Evolutionary conservation across 2,113 vertebrate genomes (phyloP), one percentile per base, ranked within the genome.

Genomic region (Excalfactoria chinensis): DNA sequence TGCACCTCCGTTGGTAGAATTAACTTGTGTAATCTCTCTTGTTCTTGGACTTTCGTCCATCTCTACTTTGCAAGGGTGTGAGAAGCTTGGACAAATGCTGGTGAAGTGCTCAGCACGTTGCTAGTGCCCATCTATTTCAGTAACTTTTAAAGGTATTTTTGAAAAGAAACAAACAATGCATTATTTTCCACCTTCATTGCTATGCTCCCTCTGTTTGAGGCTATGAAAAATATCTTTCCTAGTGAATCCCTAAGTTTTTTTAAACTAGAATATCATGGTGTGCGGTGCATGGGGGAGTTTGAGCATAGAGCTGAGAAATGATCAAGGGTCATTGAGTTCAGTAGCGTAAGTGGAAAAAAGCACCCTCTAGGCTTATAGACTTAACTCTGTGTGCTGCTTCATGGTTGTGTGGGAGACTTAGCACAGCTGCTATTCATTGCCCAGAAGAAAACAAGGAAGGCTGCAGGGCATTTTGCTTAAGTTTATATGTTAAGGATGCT

Each of bases 161-260:
- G 4, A 21, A 66, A 44, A 37, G 2, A 20, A 55, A 37, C 0
- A 7, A 48, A 49, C 12, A 1, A 0, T 3, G 3, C 3, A 6
- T 0, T 75, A 6, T 91, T 60, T 81, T 44, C 9, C 64, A 60
- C 22, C 8, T 1, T 64, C 7, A 7, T 67, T 93, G 60, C 62
- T 15, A 3, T 8, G 5, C 66, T 14, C 44, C 17, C 41, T 70
- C 48, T 7, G 2, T 84, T 77, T 87, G 28, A 90, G 21, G 3
- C 40, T 62, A 13, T 71, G 11, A 86, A 84, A 78, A 84, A 21
- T 72, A 71, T 20, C 90, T 90, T 78, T 6, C 3, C 26, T 34
- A 18, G 19, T 82, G 69, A 73, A 88, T 90, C n/a, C 5, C 19
- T 3, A 20, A 72, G 25, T 32, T 55, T 9, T 78, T 49, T 78